Evolutionary conservation across 2,888 invertebrate species (phyloP).

Genomic region (Hylaea fasciaria): DNA sequence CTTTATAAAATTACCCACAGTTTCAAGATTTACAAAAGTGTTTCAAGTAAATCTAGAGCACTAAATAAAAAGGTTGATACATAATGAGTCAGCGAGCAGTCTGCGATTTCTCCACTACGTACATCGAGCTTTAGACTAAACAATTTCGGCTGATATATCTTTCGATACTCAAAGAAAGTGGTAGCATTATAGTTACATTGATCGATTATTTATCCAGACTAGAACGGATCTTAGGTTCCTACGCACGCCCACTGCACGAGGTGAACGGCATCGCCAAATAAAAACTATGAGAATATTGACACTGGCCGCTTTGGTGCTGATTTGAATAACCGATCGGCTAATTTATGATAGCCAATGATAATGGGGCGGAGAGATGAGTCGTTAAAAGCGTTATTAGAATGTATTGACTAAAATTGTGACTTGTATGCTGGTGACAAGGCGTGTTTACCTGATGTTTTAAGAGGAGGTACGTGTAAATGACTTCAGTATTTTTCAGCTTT

Average conservation of each 20-base stretch:
- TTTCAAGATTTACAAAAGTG: too few relatives aligned
- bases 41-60: neutral
- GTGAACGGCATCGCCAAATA: constrained; percentile 47
- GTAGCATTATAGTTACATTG: constrained; percentile 31
- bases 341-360: constrained; percentile 34
- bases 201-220: constrained; percentile 59
- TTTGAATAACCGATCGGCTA: constrained; percentile 34
- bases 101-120: too few relatives aligned
- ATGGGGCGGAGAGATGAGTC: constrained; percentile 17
- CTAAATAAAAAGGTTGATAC: neutral
- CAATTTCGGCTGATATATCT: constrained; percentile 32
- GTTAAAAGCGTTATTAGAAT: constrained; percentile 1
- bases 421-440: neutral
- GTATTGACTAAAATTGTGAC: constrained; percentile 3
- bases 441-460: neutral
- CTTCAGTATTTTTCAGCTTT: too few relatives aligned
- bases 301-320: constrained; percentile 31
- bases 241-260: constrained; percentile 60
- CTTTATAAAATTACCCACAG: too few relatives aligned
- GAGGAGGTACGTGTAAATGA: neutral
- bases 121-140: neutral
- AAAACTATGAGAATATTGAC: constrained; percentile 50
- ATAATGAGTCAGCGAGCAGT: neutral
- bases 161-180: constrained; percentile 41
- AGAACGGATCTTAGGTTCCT: constrained; percentile 58